Base-by-base conservation (phyloP, 1,140 invertebrate genomes). In the Trigoniulus corallinus region DNA sequence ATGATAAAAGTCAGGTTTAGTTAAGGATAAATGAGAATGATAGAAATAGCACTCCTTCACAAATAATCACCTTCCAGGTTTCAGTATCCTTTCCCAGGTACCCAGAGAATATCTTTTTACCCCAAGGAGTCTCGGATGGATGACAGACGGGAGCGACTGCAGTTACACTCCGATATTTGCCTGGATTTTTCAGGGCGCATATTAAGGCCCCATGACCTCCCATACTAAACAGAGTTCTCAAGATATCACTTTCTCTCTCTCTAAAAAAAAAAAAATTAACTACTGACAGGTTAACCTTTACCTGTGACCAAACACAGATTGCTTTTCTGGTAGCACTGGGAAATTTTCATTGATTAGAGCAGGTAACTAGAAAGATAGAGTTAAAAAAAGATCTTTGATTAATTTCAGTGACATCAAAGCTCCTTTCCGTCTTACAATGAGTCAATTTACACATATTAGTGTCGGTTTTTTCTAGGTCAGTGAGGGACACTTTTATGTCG, bases 101-200 rank as follows among this genome's bases (percentile, higher is more conserved):
- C 3, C 83, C 86, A 51, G 66, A 55, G 53, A 98, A 87, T 10
- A 84, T 87, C 64, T 87, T 89, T 40, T 80, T 68, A 1, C 93
- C 93, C 91, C 92, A 97, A 2, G 77, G 74, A 60, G 82, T 83
- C 39, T 79, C 68, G 13, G 70, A 75, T 0, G 94, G 92, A 71
- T 97, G 93, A 47, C 80, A 80, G 61, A 98, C 97, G 0, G 95
- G 92, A 21, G 95, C 78, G 76, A 99, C 98, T n/a, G 88, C 88
- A 52, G 91, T 94, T 0, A 95, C 89, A 37, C 84, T 83, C 57
- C 78, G 77, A 66, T 88, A 99, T 52, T 83, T 69, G 3, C 82
- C 82, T 22, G 92, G 93, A 68, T 93, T 95, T 65, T 89, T 89
- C 21, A 98, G 67, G 18, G 84, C 82, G 66, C 84, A 87, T 27